A percentile compares a stretch with the other conserved stretches of the same genome.
Conservation (phyloP, 2,113 vertebrate species). For the Erythrolamprus reginae region DNA sequence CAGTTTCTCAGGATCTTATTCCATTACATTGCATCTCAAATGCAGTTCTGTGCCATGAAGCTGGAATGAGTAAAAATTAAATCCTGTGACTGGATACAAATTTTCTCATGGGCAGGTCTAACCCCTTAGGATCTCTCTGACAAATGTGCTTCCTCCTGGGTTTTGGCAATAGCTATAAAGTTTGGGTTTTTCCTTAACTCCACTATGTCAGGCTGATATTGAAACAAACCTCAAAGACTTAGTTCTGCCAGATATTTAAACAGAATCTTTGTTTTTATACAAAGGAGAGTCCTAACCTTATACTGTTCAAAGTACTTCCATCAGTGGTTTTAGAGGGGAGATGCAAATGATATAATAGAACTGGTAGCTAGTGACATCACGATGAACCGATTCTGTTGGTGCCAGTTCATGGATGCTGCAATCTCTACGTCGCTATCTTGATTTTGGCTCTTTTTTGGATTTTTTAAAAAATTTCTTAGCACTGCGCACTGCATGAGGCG, state of each 20-base stretch:
- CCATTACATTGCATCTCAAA: not conserved
- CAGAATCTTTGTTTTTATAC: not conserved
- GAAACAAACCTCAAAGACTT: not conserved
- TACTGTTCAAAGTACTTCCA: not conserved
- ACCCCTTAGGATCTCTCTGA: not conserved
- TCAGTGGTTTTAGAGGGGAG: not conserved
- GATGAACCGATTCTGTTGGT: too few species aligned
- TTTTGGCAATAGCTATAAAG: not conserved
- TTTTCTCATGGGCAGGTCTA: not conserved
- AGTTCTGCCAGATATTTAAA: not conserved
- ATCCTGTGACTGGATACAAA: not conserved
- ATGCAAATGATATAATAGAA: too few species aligned
- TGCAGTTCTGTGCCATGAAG: not conserved
- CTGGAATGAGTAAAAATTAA: not conserved
- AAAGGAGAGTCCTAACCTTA: not conserved
- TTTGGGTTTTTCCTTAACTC: not conserved
- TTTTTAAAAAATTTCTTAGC: too few species aligned
- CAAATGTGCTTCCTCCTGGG: not conserved
- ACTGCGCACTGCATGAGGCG: too few species aligned
- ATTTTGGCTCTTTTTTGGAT: too few species aligned
- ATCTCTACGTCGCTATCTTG: too few species aligned
- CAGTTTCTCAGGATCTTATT: not conserved
- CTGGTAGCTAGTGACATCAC: too few species aligned
- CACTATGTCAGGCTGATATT: not conserved
- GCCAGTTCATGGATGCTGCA: too few species aligned